Evolutionary conservation across 2,797 vertebrate genomes (phyloP), one percentile per base, ranked within the genome.

Genomic region (Malacoraja senta): DNA sequence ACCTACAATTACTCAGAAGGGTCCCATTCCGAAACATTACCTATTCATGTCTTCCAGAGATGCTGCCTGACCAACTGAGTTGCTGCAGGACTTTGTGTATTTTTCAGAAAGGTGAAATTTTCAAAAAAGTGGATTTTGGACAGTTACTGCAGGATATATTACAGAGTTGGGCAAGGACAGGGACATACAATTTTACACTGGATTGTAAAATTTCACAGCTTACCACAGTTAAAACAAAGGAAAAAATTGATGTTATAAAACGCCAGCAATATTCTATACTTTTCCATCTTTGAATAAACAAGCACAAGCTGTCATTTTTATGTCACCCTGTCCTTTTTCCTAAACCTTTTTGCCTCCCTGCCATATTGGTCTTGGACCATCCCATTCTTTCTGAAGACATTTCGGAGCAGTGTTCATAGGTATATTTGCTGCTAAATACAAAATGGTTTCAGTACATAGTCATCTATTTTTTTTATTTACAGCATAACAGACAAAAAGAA

Each of bases 401-500:
- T 4, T 91, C 72, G 32, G 63, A 32, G 32, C 17, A 35, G n/a
- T 71, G 38, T 72, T 38, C 17, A 68, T 21, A 71, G 65, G 15
- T 91, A 65, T 24, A 24, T 74, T 71, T 72, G 21, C 88, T 53
- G 8, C 29, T 38, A 91, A 74, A 71, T 26, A 21, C 15, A 68
- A 88, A 88, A 35, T n/a, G 8, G 29, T 63, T 86, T 68, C 63
- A 88, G n/a, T 21, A 35, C 61, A 35, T 68, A 32, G 72, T 92
- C 71, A 76, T 92, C 71, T 88, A 19, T 24, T 92, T 76, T 92
- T 76, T 92, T 72, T 92, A 92, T 92, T 92, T 92, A 92, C 90
- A 92, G 71, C 68, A 44, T 92, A 76, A 44, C 90, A 74, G 68
- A 76, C 90, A 76, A 92, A 68, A 74, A 35, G 44, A 74, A 72